These are phyloP conservation scores for Planiliza haematocheilus DNA, from an alignment of 2,113 vertebrate species.

Conservation along the genomic window DNA sequence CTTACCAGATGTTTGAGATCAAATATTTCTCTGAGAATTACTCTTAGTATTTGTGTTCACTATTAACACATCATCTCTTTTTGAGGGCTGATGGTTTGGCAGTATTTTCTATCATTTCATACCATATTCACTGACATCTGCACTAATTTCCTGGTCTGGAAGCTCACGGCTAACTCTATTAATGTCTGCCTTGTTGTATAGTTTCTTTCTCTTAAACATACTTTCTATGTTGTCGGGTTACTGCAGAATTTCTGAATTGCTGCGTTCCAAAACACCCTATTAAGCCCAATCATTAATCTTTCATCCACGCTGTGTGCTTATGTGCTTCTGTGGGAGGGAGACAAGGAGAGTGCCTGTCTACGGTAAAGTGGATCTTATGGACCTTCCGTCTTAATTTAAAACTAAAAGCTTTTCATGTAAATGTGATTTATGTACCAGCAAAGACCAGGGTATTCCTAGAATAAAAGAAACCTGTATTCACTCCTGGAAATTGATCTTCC, in stretches of 20 bases:
- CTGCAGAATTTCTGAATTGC: slow-evolving; percentile 23
- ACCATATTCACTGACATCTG: background rate
- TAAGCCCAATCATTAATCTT: slow-evolving; percentile 45
- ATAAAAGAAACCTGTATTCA: slow-evolving; percentile 41
- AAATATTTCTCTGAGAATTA: background rate
- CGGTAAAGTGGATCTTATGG: slow-evolving; percentile 30
- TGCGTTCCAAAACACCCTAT: slow-evolving; percentile 23
- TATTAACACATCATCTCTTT: too few relatives aligned
- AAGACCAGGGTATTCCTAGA: slow-evolving; percentile 30
- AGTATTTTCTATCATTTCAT: background rate
- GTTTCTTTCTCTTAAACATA: background rate
- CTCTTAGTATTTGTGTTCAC: background rate
- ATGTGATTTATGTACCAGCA: slow-evolving; percentile 27
- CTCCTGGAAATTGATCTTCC: slow-evolving; percentile 58
- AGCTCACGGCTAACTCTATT: background rate
- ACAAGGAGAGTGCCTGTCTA: slow-evolving; percentile 8
- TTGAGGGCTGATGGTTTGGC: background rate
- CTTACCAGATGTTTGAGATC: background rate
- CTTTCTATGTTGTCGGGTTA: slow-evolving; percentile 8
- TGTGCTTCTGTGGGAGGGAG: slow-evolving; percentile 22
- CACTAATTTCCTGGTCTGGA: background rate
- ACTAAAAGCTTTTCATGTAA: slow-evolving; percentile 47
- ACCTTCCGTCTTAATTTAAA: slow-evolving; percentile 15
- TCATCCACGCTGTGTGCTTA: slow-evolving; percentile 20
- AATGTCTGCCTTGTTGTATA: background rate